These are phyloP conservation scores for Ruditapes philippinarum DNA, from an alignment of 1,140 invertebrate species.

Conservation along the genomic window DNA sequence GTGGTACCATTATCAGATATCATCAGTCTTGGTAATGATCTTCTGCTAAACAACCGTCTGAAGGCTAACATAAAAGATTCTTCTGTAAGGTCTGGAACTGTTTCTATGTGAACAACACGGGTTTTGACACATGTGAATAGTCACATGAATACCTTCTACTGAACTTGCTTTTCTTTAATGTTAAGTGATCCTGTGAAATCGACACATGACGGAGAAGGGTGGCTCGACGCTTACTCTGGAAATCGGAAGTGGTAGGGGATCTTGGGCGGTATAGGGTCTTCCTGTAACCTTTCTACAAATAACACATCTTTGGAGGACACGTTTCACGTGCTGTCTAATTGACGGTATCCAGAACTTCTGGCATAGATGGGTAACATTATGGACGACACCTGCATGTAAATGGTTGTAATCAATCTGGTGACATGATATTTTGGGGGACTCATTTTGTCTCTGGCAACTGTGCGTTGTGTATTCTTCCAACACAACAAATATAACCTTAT, in stretches of 20 bases:
- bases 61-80: constrained; percentile 24
- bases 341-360: constrained; percentile 36
- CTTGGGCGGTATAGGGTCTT: constrained; percentile 3
- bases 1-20: constrained; percentile 50
- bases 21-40: constrained; percentile 20
- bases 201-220: constrained; percentile 15
- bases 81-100: background rate
- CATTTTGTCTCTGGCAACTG: too few relatives aligned
- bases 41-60: constrained; percentile 20
- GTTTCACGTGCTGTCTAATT: background rate
- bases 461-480: constrained; percentile 13
- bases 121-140: constrained; percentile 21
- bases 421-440: too few relatives aligned
- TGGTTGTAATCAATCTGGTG: too few relatives aligned
- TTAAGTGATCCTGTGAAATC: constrained; percentile 18
- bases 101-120: constrained; percentile 39
- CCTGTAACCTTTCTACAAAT: background rate
- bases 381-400: background rate
- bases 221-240: background rate
- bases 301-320: background rate
- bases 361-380: background rate
- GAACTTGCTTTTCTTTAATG: background rate
- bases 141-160: constrained; percentile 23
- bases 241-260: background rate
- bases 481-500: background rate